Evolutionary conservation across 2,888 invertebrate genomes (phyloP), one percentile per base, ranked within the genome.

Genomic region (Noctua comes): DNA sequence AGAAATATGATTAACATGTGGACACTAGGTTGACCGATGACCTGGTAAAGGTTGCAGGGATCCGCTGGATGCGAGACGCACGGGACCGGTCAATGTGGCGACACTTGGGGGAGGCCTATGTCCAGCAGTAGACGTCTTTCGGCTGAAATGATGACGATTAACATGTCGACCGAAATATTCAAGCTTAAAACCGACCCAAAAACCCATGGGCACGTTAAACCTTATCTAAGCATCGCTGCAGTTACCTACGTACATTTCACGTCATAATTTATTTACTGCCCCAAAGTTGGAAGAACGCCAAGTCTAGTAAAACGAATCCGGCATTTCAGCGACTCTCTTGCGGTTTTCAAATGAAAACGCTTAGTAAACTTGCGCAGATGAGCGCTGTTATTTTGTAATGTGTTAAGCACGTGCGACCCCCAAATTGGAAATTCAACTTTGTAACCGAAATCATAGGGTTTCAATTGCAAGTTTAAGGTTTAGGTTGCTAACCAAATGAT

Each of bases 231-330:
- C 80, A 85, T 88, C 84, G 76, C 76, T 84, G 83, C 87, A 85
- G 84, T 74, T 85, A 80, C 80, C 81, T 85, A 85, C 85, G 85
- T 89, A 88, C 85, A 91, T 89, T 89, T 88, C 72, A 77, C 88
- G 82, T 90, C 87, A 91, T 92, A 91, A 91, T 92, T 91, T 92
- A 92, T 92, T 92, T 91, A 91, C 91, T 84, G 84, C 79, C 77
- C 43, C 51, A 82, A 85, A 86, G 83, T 91, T 92, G 92, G 92
- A 90, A 88, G 88, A 86, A 84, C 72, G 92, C 92, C 92, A 92
- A 88, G 87, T 91, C 89, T 88, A 87, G 89, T 90, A 86, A 90
- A 92, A 90, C 88, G 90, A 90, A 91, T 91, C 91, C 87, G 88
- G 88, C 87, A 86, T 92, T 91, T 91, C 91, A 92, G 90, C 91